Conservation (phyloP, 2,113 vertebrate genomes). For the Thomomys bottae region DNA sequence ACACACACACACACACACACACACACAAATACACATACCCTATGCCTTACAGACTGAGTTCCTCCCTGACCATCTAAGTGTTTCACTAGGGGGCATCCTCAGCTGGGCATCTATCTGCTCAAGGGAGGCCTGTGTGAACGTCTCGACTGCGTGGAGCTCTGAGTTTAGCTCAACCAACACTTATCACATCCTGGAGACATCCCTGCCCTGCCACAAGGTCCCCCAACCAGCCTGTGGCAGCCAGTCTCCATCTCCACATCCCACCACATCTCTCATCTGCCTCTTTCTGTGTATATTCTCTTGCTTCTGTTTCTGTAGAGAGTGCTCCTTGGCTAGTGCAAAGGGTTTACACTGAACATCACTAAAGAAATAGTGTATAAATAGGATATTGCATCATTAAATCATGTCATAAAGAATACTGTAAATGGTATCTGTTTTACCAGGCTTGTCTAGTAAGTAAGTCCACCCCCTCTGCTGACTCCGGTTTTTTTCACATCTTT, state of each 20-base stretch:
- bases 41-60: too few species aligned
- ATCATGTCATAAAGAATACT: too few species aligned
- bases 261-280: not conserved
- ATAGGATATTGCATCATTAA: too few species aligned
- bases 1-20: too few species aligned
- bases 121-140: too few species aligned
- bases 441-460: not conserved
- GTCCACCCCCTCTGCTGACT: not conserved
- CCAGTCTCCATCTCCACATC: not conserved
- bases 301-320: not conserved
- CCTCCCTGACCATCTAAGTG: too few species aligned
- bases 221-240: not conserved
- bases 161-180: not conserved
- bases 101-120: not conserved
- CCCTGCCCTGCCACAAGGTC: not conserved
- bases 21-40: too few species aligned
- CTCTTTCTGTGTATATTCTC: not conserved
- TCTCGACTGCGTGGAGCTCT: not conserved
- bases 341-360: too few species aligned
- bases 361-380: too few species aligned
- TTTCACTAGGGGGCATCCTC: not conserved
- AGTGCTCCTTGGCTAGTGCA: too few species aligned
- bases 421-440: not conserved
- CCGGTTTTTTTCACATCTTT: not conserved
- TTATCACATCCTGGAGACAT: accelerated